Base-by-base conservation (phyloP, 1,140 invertebrate genomes). In the Steinernema khuongi region DNA sequence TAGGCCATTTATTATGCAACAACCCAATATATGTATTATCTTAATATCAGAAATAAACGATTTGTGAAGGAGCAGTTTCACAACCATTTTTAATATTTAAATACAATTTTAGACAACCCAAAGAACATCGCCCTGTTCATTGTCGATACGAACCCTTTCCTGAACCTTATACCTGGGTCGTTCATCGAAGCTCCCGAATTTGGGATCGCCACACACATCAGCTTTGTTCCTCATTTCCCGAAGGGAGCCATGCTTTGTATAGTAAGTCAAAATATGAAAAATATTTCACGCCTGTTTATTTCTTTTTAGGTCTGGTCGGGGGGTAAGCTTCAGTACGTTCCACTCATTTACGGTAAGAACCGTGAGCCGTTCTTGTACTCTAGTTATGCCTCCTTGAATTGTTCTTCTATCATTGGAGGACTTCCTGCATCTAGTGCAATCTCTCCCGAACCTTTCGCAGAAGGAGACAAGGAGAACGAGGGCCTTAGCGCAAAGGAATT, bases 101-200 rank as follows among this genome's bases (percentile, higher is more conserved):
- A n/a, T n/a, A n/a, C n/a, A n/a, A n/a, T 60, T 60, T 60, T 14
- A 60, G 50, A 60, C 26, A 60, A 60, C 50, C 50, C 50, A 60
- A 60, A 26, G 50, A 14, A 60, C 26, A 60, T 60, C 50, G 50
- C 50, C 22, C 19, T 60, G 50, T 60, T 60, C 22, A 60, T 60
- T 14, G 50, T 60, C 2, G 50, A 60, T 4, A 14, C 50, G 22
- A 60, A 26, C 7, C 50, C 50, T 7, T 22, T 60, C 2, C 22
- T 60, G 7, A 60, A 60, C 22, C 50, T 60, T 22, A 60, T 60
- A 14, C 50, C 50, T 7, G 26, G 50, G 14, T n/a, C 50, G 4
- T 60, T 60, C 4, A 60, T 60, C 50, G 50, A 60, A 60, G 50
- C 50, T 11, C 50, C 50, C 14, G 50, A 11, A 11, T 60, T 17